A percentile compares a stretch with the other conserved stretches of the same genome.
phyloP scores from a whole-genome alignment of 2,113 vertebrate species.

The Oncorhynchus nerka region DNA sequence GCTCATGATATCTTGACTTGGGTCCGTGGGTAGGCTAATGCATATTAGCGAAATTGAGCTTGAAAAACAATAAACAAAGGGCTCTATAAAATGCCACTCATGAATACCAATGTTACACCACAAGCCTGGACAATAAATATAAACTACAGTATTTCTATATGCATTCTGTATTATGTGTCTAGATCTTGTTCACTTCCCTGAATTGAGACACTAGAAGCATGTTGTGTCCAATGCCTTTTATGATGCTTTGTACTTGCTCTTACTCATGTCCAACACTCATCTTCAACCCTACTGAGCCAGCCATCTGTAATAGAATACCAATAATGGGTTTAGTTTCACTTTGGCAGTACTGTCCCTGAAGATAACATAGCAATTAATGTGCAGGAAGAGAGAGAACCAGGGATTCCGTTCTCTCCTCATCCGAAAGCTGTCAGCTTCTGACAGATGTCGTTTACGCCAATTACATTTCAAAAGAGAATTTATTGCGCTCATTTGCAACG shows the following conservation, averaged over 20 bases:
- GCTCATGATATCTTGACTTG: too few species aligned
- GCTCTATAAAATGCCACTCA: too few species aligned
- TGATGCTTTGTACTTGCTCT: background rate
- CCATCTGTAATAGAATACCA: constrained; percentile 6
- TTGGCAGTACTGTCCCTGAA: constrained; percentile 12
- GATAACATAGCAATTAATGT: constrained; percentile 22
- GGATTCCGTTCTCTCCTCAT: constrained; percentile 3
- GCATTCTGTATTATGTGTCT: background rate
- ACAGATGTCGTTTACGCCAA: constrained; percentile 16
- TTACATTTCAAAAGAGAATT: constrained; percentile 24
- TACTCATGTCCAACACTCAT: too few species aligned
- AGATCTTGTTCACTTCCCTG: background rate
- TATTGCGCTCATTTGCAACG: constrained; percentile 11
- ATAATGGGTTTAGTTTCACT: constrained; percentile 21
- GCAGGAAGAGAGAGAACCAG: background rate
- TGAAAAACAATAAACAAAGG: too few species aligned
- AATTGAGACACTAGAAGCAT: background rate
- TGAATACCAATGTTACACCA: background rate
- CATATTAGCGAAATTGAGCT: too few species aligned
- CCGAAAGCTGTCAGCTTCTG: constrained; percentile 23
- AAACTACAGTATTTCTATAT: background rate
- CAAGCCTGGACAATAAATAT: background rate
- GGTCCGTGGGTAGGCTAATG: too few species aligned
- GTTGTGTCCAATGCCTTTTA: background rate
- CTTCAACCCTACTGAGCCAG: background rate